Evolutionary conservation across 2,888 invertebrate genomes (phyloP).

Genomic region (Encarsia formosa): DNA sequence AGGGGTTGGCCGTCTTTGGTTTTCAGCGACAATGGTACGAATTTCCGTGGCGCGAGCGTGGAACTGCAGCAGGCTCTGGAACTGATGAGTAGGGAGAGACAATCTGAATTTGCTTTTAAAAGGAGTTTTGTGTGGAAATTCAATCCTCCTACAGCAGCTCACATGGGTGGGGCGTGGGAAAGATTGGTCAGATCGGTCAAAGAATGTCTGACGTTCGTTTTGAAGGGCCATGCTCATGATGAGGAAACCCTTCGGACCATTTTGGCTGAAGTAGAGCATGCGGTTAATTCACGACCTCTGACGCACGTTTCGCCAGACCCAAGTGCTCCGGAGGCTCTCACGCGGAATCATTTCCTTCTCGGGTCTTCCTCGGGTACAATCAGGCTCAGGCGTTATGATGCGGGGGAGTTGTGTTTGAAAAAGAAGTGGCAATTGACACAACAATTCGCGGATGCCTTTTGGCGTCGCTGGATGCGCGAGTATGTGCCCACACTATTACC

Average conservation of each 20-base stretch:
- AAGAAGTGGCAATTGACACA: slow-evolving; percentile 23
- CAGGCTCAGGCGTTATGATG: not conserved
- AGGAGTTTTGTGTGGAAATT: not conserved
- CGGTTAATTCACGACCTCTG: slow-evolving; percentile 20
- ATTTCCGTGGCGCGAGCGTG: too few species aligned
- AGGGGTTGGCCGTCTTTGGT: too few species aligned
- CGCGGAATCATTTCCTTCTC: slow-evolving; percentile 25
- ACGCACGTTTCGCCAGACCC: slow-evolving; percentile 33
- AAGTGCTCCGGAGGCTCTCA: slow-evolving; percentile 25
- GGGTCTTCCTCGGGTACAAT: slow-evolving; percentile 21
- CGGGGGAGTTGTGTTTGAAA: slow-evolving; percentile 3
- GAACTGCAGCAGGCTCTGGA: too few species aligned
- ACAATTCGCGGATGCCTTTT: slow-evolving; percentile 22
- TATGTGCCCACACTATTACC: slow-evolving; percentile 21
- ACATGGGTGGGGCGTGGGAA: not conserved
- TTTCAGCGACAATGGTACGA: too few species aligned
- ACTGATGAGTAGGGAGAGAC: too few species aligned
- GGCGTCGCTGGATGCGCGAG: slow-evolving; percentile 26
- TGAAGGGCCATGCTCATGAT: too few species aligned
- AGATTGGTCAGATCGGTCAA: not conserved
- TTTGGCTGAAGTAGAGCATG: not conserved
- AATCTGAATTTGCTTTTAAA: too few species aligned
- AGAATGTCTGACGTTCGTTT: too few species aligned
- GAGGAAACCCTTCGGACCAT: not conserved
- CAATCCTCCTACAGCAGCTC: not conserved